A percentile compares a stretch with the other conserved stretches of the same genome.
Conservation (phyloP, 53 echinoderm and acorn worm species). For the Hippasteria phrygiana region DNA sequence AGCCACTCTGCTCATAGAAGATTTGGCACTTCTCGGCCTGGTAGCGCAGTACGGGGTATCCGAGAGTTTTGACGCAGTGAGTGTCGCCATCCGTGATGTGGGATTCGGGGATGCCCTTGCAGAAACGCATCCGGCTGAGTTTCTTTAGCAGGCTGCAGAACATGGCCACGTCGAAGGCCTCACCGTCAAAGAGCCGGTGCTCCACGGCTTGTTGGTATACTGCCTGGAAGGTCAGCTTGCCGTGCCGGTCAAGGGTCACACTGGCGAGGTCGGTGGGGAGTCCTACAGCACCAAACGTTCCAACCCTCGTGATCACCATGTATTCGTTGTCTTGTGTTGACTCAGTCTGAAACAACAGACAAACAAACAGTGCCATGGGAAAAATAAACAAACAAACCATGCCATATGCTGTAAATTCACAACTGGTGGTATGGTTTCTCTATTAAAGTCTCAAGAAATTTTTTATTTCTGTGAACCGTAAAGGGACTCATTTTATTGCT, state of each 20-base stretch:
- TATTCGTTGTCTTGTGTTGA: conserved; percentile 15
- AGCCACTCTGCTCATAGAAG: neutral
- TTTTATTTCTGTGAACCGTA: neutral
- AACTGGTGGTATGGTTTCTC: too few species aligned
- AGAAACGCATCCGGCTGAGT: neutral
- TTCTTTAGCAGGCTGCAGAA: neutral
- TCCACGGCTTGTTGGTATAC: conserved; percentile 14
- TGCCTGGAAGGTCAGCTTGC: conserved; percentile 21
- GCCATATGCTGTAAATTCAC: too few species aligned
- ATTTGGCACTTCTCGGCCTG: conserved; percentile 18
- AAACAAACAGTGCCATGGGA: neutral
- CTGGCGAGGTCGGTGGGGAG: conserved; percentile 11
- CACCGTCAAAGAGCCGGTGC: conserved; percentile 26
- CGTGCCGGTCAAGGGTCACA: conserved; percentile 5
- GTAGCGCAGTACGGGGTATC: neutral
- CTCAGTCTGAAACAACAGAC: neutral
- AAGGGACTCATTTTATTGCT: neutral
- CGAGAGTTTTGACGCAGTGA: conserved; percentile 7
- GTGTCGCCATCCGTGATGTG: neutral
- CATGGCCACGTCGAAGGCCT: conserved; percentile 9
- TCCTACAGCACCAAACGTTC: conserved; percentile 5
- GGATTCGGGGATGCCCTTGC: neutral
- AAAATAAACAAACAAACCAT: too few species aligned
- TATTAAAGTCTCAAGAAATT: neutral
- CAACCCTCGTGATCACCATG: conserved; percentile 1